Conservation (phyloP, 2,888 invertebrate genomes). For the Orthonevra nobilis region DNA sequence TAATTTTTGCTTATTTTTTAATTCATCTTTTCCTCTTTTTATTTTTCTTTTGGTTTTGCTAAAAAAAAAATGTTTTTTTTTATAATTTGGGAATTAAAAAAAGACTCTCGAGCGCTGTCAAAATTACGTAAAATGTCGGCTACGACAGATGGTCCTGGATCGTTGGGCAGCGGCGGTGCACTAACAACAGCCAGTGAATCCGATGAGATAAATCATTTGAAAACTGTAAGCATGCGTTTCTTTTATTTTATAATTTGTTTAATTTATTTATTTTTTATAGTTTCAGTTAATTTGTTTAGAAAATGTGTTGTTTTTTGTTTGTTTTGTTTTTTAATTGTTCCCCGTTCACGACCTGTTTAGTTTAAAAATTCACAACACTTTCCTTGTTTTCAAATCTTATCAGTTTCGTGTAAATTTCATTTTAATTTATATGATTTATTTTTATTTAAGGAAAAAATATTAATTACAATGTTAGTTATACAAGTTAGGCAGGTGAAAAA, state of each 20-base stretch:
- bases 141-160: slow-evolving; percentile 64
- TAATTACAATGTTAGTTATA: too few species aligned
- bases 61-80: slow-evolving; percentile 3
- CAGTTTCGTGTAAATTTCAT: too few species aligned
- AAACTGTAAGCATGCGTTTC: slow-evolving; percentile 79
- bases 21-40: slow-evolving; percentile 35
- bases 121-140: slow-evolving; percentile 58
- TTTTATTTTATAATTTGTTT: slow-evolving; percentile 59
- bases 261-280: slow-evolving; percentile 8
- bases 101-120: slow-evolving; percentile 39
- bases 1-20: slow-evolving; percentile 35
- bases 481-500: too few species aligned
- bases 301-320: not conserved
- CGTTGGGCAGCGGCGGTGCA: slow-evolving; percentile 72
- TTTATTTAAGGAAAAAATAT: too few species aligned
- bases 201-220: slow-evolving; percentile 80
- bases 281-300: not conserved
- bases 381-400: too few species aligned
- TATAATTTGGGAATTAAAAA: slow-evolving; percentile 8
- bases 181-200: slow-evolving; percentile 73
- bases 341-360: not conserved
- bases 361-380: slow-evolving; percentile 10
- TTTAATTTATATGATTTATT: too few species aligned
- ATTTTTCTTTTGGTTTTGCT: slow-evolving; percentile 12
- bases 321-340: too few species aligned